These are phyloP conservation scores for Silurus lanzhouensis DNA, from an alignment of 2,797 vertebrate genomes.

Conservation along the genomic window DNA sequence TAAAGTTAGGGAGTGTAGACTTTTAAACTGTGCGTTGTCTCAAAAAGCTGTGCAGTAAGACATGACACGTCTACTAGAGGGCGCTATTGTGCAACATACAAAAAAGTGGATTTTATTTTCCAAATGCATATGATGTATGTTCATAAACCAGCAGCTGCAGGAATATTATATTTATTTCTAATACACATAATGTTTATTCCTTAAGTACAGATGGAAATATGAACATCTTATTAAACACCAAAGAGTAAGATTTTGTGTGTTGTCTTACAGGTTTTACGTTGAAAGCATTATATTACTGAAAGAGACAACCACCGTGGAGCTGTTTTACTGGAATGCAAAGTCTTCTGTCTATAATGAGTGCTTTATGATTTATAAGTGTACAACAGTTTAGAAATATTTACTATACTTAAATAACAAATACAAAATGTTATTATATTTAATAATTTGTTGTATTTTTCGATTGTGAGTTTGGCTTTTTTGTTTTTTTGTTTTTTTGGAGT, in stretches of 20 bases:
- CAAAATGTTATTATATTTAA: not conserved
- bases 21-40: not conserved
- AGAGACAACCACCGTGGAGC: constrained; percentile 92
- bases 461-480: too few relatives aligned
- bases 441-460: not conserved
- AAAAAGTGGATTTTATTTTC: not conserved
- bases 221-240: not conserved
- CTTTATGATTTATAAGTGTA: constrained; percentile 37
- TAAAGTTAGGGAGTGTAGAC: constrained; percentile 82
- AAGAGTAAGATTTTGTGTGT: not conserved
- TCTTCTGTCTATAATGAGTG: constrained; percentile 87
- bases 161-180: not conserved
- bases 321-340: constrained; percentile 97
- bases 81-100: constrained; percentile 54
- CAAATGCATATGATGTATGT: not conserved
- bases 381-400: not conserved
- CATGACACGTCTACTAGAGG: constrained; percentile 66
- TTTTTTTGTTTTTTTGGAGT: not conserved
- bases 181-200: not conserved
- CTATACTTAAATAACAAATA: not conserved
- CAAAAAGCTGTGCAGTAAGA: not conserved
- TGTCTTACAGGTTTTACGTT: constrained; percentile 90
- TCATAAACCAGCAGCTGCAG: not conserved
- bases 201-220: not conserved
- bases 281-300: constrained; percentile 93